Evolutionary conservation across 2,888 invertebrate species (phyloP), one percentile per base, ranked within the genome.

Genomic region (Acanthosepion lycidas): DNA sequence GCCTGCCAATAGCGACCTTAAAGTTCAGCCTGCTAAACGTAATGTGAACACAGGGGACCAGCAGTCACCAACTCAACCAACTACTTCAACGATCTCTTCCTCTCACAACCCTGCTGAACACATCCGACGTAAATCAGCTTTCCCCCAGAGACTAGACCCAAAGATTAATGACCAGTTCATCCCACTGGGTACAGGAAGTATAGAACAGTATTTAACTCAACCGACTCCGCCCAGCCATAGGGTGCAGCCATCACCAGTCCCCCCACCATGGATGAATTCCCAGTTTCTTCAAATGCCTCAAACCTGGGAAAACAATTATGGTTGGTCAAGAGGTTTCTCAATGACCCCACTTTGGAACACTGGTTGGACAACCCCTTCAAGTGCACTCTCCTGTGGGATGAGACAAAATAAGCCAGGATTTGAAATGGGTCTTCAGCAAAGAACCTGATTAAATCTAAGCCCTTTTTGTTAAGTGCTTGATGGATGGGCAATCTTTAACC

Each of bases 211-310:
- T n/a, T 92, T 92, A 92, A 28, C 49, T 26, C 92, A 42, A 33
- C 49, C 51, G 20, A 20, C 92, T 8, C 8, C 26, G 1, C 26
- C 92, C 9, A 48, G 48, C 92, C 92, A 92, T 23, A 48, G 92
- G 48, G 28, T 92, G 92, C 92, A 92, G 23, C 51, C 92, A 28
- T 42, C 92, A 49, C 51, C 92, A 49, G 28, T 92, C n/a, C 28
- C 92, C 9, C 26, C 42, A 23, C 48, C 26, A 9, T 92, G 92
- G 92, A 92, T 92, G 42, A 92, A 92, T 49, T 92, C 92, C 51
- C 92, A 92, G 92, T 92, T 92, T 92, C n/a, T 92, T 12, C 92
- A 92, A 92, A 92, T 92, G 92, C 92, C 92, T 12, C 92, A 92
- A 28, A 49, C 92, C 28, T 92, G 92, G 92, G 92, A 92, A 20